Evolutionary conservation across 30 jellyfish, hydroid and myxozoan genomes (phyloP), one percentile per base, ranked within the genome.

Genomic region (Hydractinia echinata): DNA sequence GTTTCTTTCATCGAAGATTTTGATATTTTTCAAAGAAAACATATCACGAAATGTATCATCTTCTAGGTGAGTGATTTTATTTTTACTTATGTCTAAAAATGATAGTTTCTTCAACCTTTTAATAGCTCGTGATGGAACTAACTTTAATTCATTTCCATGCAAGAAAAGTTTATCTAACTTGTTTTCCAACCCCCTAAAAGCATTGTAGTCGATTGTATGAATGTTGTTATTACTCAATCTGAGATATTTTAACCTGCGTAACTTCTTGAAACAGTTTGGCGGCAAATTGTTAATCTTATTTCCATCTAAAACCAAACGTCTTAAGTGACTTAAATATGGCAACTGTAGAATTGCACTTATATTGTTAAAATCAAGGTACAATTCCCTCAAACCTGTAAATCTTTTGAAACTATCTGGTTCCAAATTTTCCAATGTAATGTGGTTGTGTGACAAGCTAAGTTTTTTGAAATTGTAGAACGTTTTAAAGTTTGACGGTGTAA

Each of bases 31-130:
- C 15, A 80, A n/a, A 5, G 16, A 52, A 10, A 18, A 4, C 84
- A 80, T 61, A 8, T 68, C 87, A 9, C 60, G 19, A 16, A 80
- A 80, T 19, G 72, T 54, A 66, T 80, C 69, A 16, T 44, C 44
- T 39, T 53, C 51, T 6, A 80, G 5, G 14, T 18, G 21, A 50
- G 20, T 11, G 71, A 80, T 30, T 50, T 49, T 30, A 69, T 80
- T 80, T 14, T 80, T 67, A 20, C 85, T 52, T 13, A 80, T 80
- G 54, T 80, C 84, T 4, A 80, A 84, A 10, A 14, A 20, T 15
- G 14, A 16, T 39, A 80, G 66, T 20, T 50, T 50, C 18, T 5
- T 16, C 30, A 80, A 69, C 44, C 9, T 15, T 67, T 70, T 19
- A 49, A 80, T 52, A 16, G 87, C 16, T 62, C 49, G 50, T 6